Base-by-base conservation (phyloP, 1,140 invertebrate genomes). In the Drosophila seguyi region DNA sequence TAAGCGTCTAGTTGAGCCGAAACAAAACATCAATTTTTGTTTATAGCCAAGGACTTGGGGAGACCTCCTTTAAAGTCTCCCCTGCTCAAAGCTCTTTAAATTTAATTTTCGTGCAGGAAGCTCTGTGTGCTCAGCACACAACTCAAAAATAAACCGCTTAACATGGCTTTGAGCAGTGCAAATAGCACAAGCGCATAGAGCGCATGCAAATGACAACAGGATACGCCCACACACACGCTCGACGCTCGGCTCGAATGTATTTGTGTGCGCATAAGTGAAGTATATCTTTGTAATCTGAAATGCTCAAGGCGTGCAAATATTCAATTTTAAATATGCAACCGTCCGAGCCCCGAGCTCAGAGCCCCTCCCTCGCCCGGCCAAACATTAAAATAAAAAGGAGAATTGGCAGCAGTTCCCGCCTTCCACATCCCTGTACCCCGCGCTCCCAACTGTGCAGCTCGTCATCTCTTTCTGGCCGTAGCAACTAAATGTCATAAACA, bases 281-380 rank as follows among this genome's bases (percentile, higher is more conserved):
- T 84, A 90, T 87, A 84, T 88, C 84, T 88, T 90, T 88, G 84
- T 88, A 88, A 88, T 88, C 85, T 80, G 59, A 78, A 90, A 90
- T 88, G 84, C 84, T 88, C 81, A 88, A 88, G 85, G 84, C 84
- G 84, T 90, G 84, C 84, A 88, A 88, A 88, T 88, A 88, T 90
- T 88, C 84, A 88, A 88, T 88, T 88, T 88, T 90, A 88, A 90
- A 88, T 90, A 90, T 88, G 81, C 80, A 90, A 22, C 57, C 69
- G 41, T 34, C 67, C 53, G 14, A 36, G 50, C 48, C 34, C 22
- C 42, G 4, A 20, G 8, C n/a, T n/a, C n/a, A n/a, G n/a, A n/a
- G n/a, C 41, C 14, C 38, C 25, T n/a, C 45, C 27, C 22, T 13
- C 13, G 13, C 14, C 65, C 39, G 22, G 38, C 58, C 61, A 65